Percentiles rank a stretch among this genome's conserved stretches.
phyloP scores from a whole-genome alignment of 2,888 invertebrate species.

The Omphaloscelis lunosa region DNA sequence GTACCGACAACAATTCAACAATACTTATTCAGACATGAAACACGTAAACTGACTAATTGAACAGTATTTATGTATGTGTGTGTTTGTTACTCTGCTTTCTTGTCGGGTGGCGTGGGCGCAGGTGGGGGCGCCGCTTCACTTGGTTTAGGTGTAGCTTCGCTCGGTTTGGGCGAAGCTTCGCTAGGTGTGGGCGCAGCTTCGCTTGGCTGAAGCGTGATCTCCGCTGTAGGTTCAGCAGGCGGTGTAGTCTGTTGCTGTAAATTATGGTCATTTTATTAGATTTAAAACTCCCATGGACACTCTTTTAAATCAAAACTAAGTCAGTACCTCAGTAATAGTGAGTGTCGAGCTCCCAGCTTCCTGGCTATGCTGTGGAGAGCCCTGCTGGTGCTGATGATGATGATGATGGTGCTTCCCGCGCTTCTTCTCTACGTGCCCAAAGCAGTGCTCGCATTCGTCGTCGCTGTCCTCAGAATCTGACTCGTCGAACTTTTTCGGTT shows the following conservation, averaged over 20 bases:
- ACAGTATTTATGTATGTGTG: not conserved
- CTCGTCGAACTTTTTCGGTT: conserved; percentile 96
- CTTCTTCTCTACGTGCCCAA: conserved; percentile 93
- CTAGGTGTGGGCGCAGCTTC: conserved; percentile 68
- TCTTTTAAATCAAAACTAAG: no score
- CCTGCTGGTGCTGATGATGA: conserved; percentile 50
- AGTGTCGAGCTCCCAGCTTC: not conserved
- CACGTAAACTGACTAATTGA: conserved; percentile 36
- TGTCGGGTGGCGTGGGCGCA: conserved; percentile 76
- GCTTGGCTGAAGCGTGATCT: conserved; percentile 71
- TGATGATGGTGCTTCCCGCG: conserved; percentile 62
- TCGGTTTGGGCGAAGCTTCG: conserved; percentile 66
- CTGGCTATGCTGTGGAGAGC: conserved; percentile 8
- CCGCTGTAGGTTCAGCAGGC: conserved; percentile 70
- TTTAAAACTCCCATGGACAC: no score
- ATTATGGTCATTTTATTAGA: not conserved
- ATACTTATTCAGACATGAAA: not conserved
- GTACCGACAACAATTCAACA: not conserved
- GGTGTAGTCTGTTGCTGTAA: conserved; percentile 64
- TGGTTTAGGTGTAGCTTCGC: conserved; percentile 24
- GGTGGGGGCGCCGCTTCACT: conserved; percentile 65
- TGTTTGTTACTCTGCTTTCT: conserved; percentile 42
- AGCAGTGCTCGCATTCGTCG: conserved; percentile 97
- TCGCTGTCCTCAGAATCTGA: conserved; percentile 96
- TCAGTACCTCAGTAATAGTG: conserved; percentile 49